Conservation (phyloP, 2,888 invertebrate species). For the Resseliella maxima region DNA sequence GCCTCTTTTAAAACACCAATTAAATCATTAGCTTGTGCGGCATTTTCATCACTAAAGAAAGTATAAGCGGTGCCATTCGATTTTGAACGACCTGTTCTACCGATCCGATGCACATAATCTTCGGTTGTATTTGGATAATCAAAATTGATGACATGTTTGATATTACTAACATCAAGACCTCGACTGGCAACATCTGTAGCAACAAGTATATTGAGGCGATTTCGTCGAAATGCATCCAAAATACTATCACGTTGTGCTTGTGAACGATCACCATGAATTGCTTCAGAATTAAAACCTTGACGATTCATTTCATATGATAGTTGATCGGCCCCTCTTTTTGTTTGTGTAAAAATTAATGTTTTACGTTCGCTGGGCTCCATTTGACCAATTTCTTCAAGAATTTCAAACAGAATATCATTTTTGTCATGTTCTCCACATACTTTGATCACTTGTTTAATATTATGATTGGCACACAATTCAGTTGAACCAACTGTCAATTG, state of each 20-base stretch:
- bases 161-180: slow-evolving; percentile 95
- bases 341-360: slow-evolving; percentile 95
- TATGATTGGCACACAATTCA: slow-evolving; percentile 56
- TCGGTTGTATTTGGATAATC: slow-evolving; percentile 96
- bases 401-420: not conserved
- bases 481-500: slow-evolving; percentile 73
- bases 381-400: not conserved
- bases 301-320: slow-evolving; percentile 78
- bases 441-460: slow-evolving; percentile 49
- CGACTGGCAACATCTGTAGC: slow-evolving; percentile 98
- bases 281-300: slow-evolving; percentile 67
- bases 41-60: slow-evolving; percentile 91
- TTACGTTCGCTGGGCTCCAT: slow-evolving; percentile 70
- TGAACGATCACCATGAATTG: slow-evolving; percentile 95
- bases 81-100: slow-evolving; percentile 89
- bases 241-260: slow-evolving; percentile 95
- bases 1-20: slow-evolving; percentile 90
- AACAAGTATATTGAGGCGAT: slow-evolving; percentile 88
- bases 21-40: slow-evolving; percentile 87
- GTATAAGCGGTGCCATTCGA: slow-evolving; percentile 93
- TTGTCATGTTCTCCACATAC: slow-evolving; percentile 53
- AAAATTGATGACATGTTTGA: slow-evolving; percentile 95
- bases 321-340: slow-evolving; percentile 93
- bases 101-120: slow-evolving; percentile 96
- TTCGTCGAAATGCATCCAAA: slow-evolving; percentile 87